Evolutionary conservation across 2,888 invertebrate species (phyloP).

Genomic region (Brachycybe producta): DNA sequence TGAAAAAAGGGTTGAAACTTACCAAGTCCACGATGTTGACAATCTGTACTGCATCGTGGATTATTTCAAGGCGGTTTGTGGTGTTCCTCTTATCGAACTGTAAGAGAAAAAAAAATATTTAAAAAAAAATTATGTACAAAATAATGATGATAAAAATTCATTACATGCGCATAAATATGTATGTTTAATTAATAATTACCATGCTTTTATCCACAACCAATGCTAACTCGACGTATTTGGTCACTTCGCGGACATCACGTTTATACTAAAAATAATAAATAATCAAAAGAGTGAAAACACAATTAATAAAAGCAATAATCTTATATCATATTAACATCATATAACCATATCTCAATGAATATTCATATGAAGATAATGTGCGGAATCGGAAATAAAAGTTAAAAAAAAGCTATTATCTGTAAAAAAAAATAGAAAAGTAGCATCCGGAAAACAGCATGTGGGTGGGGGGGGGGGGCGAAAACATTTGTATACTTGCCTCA

Average conservation of each 20-base stretch:
- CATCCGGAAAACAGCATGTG: too few species aligned
- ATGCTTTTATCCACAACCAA: conserved; percentile 92
- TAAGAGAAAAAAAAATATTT: conserved; percentile 22
- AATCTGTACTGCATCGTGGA: conserved; percentile 90
- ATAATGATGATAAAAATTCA: conserved; percentile 4
- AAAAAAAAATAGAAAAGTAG: too few species aligned
- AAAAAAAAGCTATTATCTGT: too few species aligned
- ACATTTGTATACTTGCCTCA: too few species aligned
- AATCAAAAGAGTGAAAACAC: background rate
- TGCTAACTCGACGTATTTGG: conserved; percentile 91
- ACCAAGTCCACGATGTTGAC: conserved; percentile 96
- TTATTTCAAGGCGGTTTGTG: conserved; percentile 71
- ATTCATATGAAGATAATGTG: background rate
- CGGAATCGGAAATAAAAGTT: too few species aligned
- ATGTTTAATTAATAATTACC: conserved; percentile 41
- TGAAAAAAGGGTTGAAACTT: conserved; percentile 37
- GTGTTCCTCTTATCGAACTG: conserved; percentile 80
- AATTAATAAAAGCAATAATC: background rate
- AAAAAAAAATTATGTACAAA: conserved; percentile 9
- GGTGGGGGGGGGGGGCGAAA: too few species aligned
- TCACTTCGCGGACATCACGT: conserved; percentile 75
- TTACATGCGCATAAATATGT: conserved; percentile 4
- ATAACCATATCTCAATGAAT: background rate
- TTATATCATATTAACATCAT: conserved; percentile 8
- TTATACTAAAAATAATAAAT: conserved; percentile 34